A percentile compares a stretch with the other conserved stretches of the same genome.
phyloP scores from a whole-genome alignment of 1,140 invertebrate species.

The Prorops nasuta region DNA sequence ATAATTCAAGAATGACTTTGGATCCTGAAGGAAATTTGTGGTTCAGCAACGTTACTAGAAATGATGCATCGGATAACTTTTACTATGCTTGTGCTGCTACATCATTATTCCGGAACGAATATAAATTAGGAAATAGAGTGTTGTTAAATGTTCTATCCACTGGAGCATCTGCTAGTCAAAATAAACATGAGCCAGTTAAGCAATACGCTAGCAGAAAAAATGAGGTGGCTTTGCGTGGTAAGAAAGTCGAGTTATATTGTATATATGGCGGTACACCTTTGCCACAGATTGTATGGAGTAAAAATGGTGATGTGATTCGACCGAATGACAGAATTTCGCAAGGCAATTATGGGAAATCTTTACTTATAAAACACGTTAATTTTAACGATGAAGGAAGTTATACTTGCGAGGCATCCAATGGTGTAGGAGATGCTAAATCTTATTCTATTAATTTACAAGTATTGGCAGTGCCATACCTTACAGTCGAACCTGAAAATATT shows the following conservation, averaged over 20 bases:
- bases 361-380: conserved; percentile 80
- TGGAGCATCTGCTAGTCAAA: conserved; percentile 72
- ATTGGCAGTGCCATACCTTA: conserved; percentile 87
- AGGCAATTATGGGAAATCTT: conserved; percentile 89
- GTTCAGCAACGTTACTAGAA: conserved; percentile 88
- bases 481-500: conserved; percentile 82
- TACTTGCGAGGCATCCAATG: conserved; percentile 89
- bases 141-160: conserved; percentile 75
- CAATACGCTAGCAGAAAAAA: conserved; percentile 87
- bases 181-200: conserved; percentile 71
- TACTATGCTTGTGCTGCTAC: conserved; percentile 88
- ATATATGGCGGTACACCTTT: conserved; percentile 89
- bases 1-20: conserved; percentile 88
- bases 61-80: conserved; percentile 80
- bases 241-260: conserved; percentile 80
- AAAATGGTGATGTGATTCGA: conserved; percentile 68
- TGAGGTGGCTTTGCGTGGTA: conserved; percentile 79
- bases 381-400: conserved; percentile 86
- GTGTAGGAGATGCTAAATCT: conserved; percentile 78
- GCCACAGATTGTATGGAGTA: conserved; percentile 81
- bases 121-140: conserved; percentile 85
- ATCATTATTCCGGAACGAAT: conserved; percentile 83
- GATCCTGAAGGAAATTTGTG: conserved; percentile 92
- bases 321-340: conserved; percentile 75
- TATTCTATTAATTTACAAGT: conserved; percentile 83